A percentile compares a stretch with the other conserved stretches of the same genome.
Conservation (phyloP, 1,140 invertebrate genomes). For the Bactericera cockerelli region DNA sequence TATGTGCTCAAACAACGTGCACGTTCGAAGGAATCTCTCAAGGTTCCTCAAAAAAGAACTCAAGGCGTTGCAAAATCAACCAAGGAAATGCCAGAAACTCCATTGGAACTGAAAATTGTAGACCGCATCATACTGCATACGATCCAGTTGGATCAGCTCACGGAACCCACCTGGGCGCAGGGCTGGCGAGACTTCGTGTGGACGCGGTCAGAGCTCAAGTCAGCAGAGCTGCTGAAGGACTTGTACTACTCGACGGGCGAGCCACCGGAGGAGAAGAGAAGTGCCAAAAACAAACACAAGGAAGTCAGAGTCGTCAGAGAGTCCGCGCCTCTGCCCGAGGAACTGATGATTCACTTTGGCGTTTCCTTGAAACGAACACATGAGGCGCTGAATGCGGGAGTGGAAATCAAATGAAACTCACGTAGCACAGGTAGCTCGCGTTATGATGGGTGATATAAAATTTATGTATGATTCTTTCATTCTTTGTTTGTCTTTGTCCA, state of each 20-base stretch:
- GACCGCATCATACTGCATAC: not conserved
- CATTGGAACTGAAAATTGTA: not conserved
- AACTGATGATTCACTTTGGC: not conserved
- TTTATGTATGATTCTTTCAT: too few species aligned
- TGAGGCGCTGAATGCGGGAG: too few species aligned
- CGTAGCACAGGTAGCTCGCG: too few species aligned
- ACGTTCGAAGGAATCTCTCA: not conserved
- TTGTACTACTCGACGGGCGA: not conserved
- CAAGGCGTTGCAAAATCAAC: not conserved
- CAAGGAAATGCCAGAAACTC: not conserved
- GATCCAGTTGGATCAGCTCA: not conserved
- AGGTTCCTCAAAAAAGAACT: not conserved
- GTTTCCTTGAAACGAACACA: not conserved
- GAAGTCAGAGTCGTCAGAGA: not conserved
- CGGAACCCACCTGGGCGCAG: not conserved
- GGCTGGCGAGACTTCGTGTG: not conserved
- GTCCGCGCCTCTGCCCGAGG: not conserved
- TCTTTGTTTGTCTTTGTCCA: too few species aligned
- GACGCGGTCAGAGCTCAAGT: not conserved
- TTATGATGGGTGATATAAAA: too few species aligned
- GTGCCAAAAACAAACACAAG: not conserved
- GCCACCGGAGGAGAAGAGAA: not conserved
- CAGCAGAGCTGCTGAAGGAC: not conserved
- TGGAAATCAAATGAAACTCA: too few species aligned
- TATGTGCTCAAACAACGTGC: not conserved